Conservation (phyloP, 1,140 invertebrate species). For the Magallana gigas region DNA sequence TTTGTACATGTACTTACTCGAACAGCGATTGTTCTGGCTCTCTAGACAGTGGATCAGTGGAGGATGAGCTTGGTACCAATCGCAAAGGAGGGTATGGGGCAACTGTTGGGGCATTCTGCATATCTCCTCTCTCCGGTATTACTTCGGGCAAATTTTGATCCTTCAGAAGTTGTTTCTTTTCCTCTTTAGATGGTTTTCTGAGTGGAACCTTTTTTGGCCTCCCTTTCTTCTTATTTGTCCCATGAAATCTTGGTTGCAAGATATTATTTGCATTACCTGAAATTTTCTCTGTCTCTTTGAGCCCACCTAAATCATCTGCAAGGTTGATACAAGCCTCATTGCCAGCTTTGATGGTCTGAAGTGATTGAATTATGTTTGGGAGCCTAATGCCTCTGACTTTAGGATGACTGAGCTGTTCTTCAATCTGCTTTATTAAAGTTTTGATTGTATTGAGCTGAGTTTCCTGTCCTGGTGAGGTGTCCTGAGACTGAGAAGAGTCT, state of each 20-base stretch:
- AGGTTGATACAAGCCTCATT: constrained; percentile 31
- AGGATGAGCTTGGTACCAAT: neutral
- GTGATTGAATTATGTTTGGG: constrained; percentile 24
- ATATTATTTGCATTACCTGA: constrained; percentile 16
- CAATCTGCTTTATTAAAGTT: neutral
- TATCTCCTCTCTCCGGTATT: neutral
- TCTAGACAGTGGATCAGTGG: neutral
- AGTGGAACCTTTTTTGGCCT: constrained; percentile 9
- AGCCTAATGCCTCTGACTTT: neutral
- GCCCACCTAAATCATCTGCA: neutral
- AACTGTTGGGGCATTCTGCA: neutral
- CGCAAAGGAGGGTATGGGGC: constrained; percentile 6
- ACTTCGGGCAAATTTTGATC: neutral
- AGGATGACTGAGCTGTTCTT: constrained; percentile 9
- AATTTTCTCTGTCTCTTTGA: constrained; percentile 24
- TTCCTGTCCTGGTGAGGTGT: neutral
- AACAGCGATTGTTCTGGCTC: neutral
- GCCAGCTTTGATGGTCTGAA: constrained; percentile 9
- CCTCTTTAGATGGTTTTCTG: constrained; percentile 25
- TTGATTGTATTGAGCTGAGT: neutral
- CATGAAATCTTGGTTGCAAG: constrained; percentile 34
- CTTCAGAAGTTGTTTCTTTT: neutral
- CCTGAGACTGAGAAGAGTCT: neutral
- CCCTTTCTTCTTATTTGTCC: constrained; percentile 21
- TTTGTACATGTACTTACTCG: neutral